A percentile compares a stretch with the other conserved stretches of the same genome.
These are phyloP conservation scores for Pontoporia blainvillei DNA, from an alignment of 2,113 vertebrate genomes.

Conservation along the genomic window DNA sequence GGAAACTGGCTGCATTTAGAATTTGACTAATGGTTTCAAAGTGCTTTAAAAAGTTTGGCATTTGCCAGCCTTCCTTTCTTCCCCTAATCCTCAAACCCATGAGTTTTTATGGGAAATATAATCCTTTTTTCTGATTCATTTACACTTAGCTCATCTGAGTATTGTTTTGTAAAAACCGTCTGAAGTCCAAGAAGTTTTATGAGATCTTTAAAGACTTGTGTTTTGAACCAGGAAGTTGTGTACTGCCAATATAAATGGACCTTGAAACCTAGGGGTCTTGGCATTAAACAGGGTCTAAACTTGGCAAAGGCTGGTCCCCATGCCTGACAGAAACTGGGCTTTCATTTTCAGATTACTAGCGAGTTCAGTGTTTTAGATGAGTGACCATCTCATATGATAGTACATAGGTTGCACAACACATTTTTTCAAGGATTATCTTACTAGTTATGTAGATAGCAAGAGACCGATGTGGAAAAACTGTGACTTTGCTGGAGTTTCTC, in stretches of 20 bases:
- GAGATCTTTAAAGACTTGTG: slow-evolving; percentile 61
- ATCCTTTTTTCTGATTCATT: slow-evolving; percentile 76
- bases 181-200: slow-evolving; percentile 69
- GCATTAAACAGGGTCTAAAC: slow-evolving; percentile 34
- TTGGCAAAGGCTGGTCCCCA: slow-evolving; percentile 3
- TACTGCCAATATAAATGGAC: slow-evolving; percentile 59
- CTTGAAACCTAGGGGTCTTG: slow-evolving; percentile 5
- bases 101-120: slow-evolving; percentile 67
- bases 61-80: slow-evolving; percentile 60
- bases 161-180: slow-evolving; percentile 70
- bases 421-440: slow-evolving; percentile 30
- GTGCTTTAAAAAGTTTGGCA: slow-evolving; percentile 49
- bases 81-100: slow-evolving; percentile 42
- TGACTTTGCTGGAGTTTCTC: not conserved
- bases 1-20: slow-evolving; percentile 19
- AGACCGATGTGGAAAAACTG: not conserved
- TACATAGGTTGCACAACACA: not conserved
- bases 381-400: not conserved
- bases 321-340: slow-evolving; percentile 46
- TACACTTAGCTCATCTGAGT: slow-evolving; percentile 76
- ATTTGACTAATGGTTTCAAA: slow-evolving; percentile 63
- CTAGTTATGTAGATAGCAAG: not conserved
- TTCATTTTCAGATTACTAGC: slow-evolving; percentile 33
- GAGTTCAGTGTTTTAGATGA: slow-evolving; percentile 23
- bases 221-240: slow-evolving; percentile 58